Evolutionary conservation across 1,140 invertebrate species (phyloP), one percentile per base, ranked within the genome.

Genomic region (Conus betulinus): DNA sequence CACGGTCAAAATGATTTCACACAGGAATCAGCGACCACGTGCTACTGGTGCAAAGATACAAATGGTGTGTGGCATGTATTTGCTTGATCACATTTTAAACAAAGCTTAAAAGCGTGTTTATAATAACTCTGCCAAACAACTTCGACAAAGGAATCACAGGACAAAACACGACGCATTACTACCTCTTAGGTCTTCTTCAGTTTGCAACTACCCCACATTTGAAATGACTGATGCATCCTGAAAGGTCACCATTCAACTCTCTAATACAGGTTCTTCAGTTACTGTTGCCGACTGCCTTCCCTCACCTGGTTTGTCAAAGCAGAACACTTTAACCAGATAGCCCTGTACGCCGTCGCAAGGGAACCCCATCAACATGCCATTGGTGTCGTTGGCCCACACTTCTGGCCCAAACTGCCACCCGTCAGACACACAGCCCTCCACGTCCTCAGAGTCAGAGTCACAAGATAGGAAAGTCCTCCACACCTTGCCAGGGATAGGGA

Each of bases 271-370:
- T 39, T 39, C 39, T 39, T 39, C 39, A 3, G 39, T 39, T 39
- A 39, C 39, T 39, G 39, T 39, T 39, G 39, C 39, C 39, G 39
- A 39, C 39, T 39, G 60, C 8, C 71, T n/a, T 76, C 8, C 51
- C 81, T 83, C n/a, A 83, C 81, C 81, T 83, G 52, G 81, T 27
- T 55, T 83, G 81, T 57, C 81, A 23, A n/a, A 83, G n/a, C 81
- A 83, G 81, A 83, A 83, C 17, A 83, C 81, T n/a, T 57, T 55
- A 15, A 25, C 81, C 7, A 83, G 55, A n/a, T 57, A 5, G 20
- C 55, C 53, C 11, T 5, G 55, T 20, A 15, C 8, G n/a, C 81
- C 76, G 76, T 79, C 76, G 27, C 76, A 79, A 25, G 13, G 23
- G 25, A 39, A 51, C 23, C 76, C 76, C 76, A 51, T 39, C 11